These are phyloP conservation scores for Lagopus muta DNA, from an alignment of 2,113 vertebrate species.

Conservation along the genomic window DNA sequence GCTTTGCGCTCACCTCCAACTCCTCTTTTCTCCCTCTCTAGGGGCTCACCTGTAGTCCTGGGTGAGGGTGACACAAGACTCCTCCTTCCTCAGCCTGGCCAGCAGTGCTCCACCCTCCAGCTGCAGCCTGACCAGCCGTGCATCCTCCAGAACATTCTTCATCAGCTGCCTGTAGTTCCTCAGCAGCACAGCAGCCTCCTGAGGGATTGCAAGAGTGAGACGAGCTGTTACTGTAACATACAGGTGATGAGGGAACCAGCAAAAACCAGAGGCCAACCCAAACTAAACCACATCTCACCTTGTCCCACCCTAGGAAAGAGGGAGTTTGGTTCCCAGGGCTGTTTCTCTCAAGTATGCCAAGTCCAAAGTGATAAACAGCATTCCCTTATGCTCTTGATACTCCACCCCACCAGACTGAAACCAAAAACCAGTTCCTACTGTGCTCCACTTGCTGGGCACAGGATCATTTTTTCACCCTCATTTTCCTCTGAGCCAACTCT, in stretches of 20 bases:
- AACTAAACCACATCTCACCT: not conserved
- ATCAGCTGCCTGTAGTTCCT: conserved; percentile 81
- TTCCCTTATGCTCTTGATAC: not conserved
- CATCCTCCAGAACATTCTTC: conserved; percentile 84
- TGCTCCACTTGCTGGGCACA: not conserved
- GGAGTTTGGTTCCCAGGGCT: not conserved
- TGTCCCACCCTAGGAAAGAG: not conserved
- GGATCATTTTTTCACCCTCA: not conserved
- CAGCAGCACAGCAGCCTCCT: conserved; percentile 85
- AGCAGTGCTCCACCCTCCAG: conserved; percentile 87
- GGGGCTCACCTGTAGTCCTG: conserved; percentile 75
- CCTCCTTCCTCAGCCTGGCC: conserved; percentile 85
- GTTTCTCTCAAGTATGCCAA: not conserved
- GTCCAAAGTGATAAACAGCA: not conserved
- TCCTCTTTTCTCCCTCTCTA: not conserved
- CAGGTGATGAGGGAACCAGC: not conserved
- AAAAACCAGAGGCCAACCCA: not conserved
- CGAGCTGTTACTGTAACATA: not conserved
- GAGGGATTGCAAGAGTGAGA: not conserved
- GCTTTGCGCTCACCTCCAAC: not conserved
- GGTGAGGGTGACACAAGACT: conserved; percentile 74
- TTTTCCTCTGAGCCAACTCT: not conserved
- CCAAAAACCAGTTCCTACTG: not conserved
- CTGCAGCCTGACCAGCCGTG: conserved; percentile 84
- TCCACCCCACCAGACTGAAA: not conserved